phyloP scores from a whole-genome alignment of 2,888 invertebrate genomes.

The Zonitis immaculata region DNA sequence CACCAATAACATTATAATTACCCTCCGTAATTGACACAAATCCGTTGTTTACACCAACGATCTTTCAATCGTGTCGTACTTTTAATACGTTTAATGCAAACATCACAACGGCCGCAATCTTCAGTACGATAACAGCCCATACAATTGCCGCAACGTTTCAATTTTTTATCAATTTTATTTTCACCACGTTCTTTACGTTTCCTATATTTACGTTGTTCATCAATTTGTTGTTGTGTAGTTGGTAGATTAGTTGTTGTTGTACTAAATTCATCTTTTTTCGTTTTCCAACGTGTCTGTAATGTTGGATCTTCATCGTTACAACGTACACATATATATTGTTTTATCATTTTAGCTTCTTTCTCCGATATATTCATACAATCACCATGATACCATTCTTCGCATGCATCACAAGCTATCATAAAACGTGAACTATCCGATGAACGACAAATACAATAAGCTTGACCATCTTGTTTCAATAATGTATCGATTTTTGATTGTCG shows the following conservation, averaged over 20 bases:
- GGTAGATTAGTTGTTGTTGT: constrained; percentile 9
- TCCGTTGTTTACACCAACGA: constrained; percentile 52
- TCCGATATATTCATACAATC: constrained; percentile 95
- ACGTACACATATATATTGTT: constrained; percentile 86
- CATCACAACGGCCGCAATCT: constrained; percentile 68
- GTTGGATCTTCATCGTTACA: constrained; percentile 80
- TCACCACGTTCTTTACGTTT: constrained; percentile 41
- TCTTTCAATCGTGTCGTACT: constrained; percentile 42
- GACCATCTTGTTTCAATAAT: constrained; percentile 80
- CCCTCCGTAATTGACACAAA: constrained; percentile 49
- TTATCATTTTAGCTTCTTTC: constrained; percentile 87
- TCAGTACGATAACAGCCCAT: constrained; percentile 65
- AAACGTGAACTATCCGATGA: constrained; percentile 91
- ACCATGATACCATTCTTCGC: constrained; percentile 99
- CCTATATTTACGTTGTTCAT: constrained; percentile 37
- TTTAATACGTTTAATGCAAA: constrained; percentile 50
- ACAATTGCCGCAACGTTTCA: constrained; percentile 68
- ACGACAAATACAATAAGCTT: constrained; percentile 92
- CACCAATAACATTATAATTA: too few relatives aligned
- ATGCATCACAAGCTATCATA: constrained; percentile 97
- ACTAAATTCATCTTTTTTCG: constrained; percentile 39
- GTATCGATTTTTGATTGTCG: constrained; percentile 87
- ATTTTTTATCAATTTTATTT: constrained; percentile 47
- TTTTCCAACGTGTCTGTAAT: constrained; percentile 56
- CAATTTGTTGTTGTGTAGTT: not conserved